A percentile compares a stretch with the other conserved stretches of the same genome.
Conservation (phyloP, 2,888 invertebrate species). For the Serripes groenlandicus region DNA sequence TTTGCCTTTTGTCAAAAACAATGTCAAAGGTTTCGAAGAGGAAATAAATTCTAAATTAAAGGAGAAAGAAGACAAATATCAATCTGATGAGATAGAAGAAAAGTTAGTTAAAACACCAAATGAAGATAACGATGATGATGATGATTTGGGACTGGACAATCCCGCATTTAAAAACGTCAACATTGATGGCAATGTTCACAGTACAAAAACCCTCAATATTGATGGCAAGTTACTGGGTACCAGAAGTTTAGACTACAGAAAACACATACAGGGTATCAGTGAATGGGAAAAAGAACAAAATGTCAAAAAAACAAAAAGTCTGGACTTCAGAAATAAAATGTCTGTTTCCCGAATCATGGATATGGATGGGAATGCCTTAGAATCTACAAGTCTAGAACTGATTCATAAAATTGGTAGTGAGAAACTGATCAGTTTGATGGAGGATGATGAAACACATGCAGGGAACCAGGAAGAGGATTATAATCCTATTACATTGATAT, state of each 20-base stretch:
- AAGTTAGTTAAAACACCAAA: background rate
- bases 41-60: slow-evolving; percentile 1
- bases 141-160: slow-evolving; percentile 24
- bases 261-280: slow-evolving; percentile 5
- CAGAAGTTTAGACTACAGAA: slow-evolving; percentile 14
- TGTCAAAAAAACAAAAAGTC: background rate
- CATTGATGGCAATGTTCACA: slow-evolving; percentile 51
- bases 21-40: background rate
- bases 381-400: background rate
- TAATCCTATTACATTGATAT: slow-evolving; percentile 10
- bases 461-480: background rate
- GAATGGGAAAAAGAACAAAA: background rate
- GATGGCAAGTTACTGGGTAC: slow-evolving; percentile 19
- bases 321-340: slow-evolving; percentile 1
- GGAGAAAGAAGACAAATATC: background rate
- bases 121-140: slow-evolving; percentile 29
- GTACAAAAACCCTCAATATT: slow-evolving; percentile 7
- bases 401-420: slow-evolving; percentile 1
- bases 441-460: slow-evolving; percentile 6
- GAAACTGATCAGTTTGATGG: slow-evolving; percentile 15
- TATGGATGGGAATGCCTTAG: slow-evolving; percentile 10
- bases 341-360: slow-evolving; percentile 7
- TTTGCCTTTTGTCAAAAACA: background rate
- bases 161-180: slow-evolving; percentile 43
- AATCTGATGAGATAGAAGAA: background rate